Evolutionary conservation across 2,888 invertebrate genomes (phyloP), one percentile per base, ranked within the genome.

Genomic region (Philopedon plagiatum): DNA sequence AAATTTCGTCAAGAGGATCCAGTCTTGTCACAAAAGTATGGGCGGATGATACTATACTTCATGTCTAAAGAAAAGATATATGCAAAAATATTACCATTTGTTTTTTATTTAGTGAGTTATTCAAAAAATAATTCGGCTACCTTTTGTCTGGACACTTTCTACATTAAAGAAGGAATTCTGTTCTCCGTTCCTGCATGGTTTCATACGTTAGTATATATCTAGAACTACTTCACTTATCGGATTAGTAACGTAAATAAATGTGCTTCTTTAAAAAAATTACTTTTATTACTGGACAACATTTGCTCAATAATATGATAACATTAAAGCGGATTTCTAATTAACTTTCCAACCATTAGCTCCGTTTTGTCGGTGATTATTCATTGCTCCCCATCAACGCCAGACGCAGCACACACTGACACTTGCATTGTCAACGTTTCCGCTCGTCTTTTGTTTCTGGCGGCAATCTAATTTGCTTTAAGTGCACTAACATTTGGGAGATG

Each of bases 391-490:
- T 62, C 62, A 71, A 61, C 61, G 66, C 73, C 79, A 79, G 79
- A 77, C 79, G 78, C 80, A 79, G 78, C 80, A 78, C 77, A 80
- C 79, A 78, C 79, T 80, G 81, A 81, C 81, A 81, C 79, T 80
- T 78, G 79, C 77, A 80, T 80, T 82, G 80, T 82, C 79, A 78
- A 78, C 76, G 76, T 76, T 79, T 81, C 78, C 78, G 77, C 76
- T 76, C 68, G 71, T 76, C 82, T 79, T 81, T 83, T 82, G 82
- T 82, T 79, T 82, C 78, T 78, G 77, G 77, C 77, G 78, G 77
- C 77, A 78, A 79, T 79, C 80, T 82, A 82, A 83, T 82, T 82
- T 82, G 79, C 79, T 78, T 78, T 76, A 77, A 80, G 80, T 77
- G 70, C 29, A 44, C 46, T 19, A 44, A 46, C 57, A 57, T 54